Percentiles rank a stretch among this genome's conserved stretches.
These are phyloP conservation scores for Sternarchorhynchus goeldii DNA, from an alignment of 2,797 vertebrate genomes.

Conservation along the genomic window DNA sequence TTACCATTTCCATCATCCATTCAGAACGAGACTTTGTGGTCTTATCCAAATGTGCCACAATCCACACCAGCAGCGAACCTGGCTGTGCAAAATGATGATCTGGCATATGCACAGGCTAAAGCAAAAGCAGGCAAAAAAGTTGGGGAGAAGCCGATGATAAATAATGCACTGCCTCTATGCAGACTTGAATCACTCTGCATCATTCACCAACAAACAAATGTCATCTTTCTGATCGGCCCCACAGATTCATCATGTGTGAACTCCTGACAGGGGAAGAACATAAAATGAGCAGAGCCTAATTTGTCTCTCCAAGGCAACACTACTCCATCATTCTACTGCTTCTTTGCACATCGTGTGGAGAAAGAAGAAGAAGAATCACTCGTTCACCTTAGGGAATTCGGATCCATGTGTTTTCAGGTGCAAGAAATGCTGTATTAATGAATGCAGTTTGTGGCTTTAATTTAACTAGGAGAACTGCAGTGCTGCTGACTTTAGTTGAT, in stretches of 20 bases:
- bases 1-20: background rate
- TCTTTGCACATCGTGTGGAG: constrained; percentile 59
- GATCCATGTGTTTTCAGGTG: constrained; percentile 65
- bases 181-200: constrained; percentile 67
- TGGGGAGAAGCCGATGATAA: constrained; percentile 57
- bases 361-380: constrained; percentile 58
- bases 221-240: constrained; percentile 67
- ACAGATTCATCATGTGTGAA: constrained; percentile 68
- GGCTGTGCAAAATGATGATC: background rate
- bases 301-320: constrained; percentile 73
- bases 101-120: background rate
- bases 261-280: constrained; percentile 69
- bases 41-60: background rate
- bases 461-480: constrained; percentile 50
- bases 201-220: constrained; percentile 72
- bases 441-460: constrained; percentile 25
- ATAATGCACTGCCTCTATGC: constrained; percentile 44
- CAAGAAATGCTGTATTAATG: constrained; percentile 42
- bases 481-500: constrained; percentile 14
- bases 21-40: too few species aligned
- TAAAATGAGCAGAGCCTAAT: constrained; percentile 72
- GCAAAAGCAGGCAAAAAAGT: constrained; percentile 43
- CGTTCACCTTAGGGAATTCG: constrained; percentile 48
- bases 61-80: background rate
- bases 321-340: constrained; percentile 66